Conservation (phyloP, 2,797 vertebrate genomes). For the Spheniscus humboldti region DNA sequence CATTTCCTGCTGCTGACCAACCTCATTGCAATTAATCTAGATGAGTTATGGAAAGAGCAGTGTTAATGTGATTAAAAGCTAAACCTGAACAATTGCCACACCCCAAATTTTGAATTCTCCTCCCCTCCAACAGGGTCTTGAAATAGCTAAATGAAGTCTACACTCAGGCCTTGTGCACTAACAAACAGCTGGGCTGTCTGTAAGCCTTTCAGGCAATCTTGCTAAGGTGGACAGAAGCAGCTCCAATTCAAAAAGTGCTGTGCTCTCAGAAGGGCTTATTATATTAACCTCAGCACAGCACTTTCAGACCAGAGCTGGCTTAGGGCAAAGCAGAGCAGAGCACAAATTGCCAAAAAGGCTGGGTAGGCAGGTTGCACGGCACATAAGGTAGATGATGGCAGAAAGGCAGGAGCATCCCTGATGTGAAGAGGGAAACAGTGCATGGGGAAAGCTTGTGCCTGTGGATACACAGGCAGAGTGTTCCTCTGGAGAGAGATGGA, state of each 20-base stretch:
- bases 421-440: background rate
- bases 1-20: background rate
- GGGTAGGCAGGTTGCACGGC: background rate
- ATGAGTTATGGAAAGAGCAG: background rate
- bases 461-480: background rate
- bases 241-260: background rate
- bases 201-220: background rate
- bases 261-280: background rate
- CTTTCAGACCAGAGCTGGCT: background rate
- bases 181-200: background rate
- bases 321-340: background rate
- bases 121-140: background rate
- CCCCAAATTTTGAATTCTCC: background rate
- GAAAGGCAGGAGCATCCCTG: background rate
- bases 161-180: background rate
- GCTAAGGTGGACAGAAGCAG: background rate
- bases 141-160: background rate
- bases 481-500: background rate
- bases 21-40: background rate
- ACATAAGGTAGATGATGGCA: background rate
- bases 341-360: background rate
- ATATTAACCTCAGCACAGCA: background rate
- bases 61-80: background rate
- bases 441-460: background rate
- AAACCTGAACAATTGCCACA: background rate